A percentile compares a stretch with the other conserved stretches of the same genome.
phyloP scores from a whole-genome alignment of 2,113 vertebrate species.

The Craseonycteris thonglongyai region DNA sequence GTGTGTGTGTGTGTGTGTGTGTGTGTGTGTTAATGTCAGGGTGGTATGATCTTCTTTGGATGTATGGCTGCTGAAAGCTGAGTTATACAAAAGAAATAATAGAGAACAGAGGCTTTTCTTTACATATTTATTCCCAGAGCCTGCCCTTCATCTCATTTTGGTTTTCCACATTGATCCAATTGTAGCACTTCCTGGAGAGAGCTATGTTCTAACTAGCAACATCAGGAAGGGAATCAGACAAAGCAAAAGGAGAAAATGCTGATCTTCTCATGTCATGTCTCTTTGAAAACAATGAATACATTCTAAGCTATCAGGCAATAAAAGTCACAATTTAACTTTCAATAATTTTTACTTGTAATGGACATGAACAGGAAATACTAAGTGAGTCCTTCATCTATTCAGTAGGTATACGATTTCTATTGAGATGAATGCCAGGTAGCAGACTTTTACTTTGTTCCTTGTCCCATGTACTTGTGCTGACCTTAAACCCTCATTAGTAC shows the following conservation, averaged over 20 bases:
- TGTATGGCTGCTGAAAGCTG: constrained; percentile 52
- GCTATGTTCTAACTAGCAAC: constrained; percentile 57
- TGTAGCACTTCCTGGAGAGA: constrained; percentile 52
- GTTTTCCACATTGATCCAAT: constrained; percentile 63
- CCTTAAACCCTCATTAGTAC: background rate
- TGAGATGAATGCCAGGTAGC: background rate
- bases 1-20: background rate
- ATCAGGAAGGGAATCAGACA: constrained; percentile 38
- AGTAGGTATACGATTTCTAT: background rate
- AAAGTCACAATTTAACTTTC: background rate
- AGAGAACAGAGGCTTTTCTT: constrained; percentile 41
- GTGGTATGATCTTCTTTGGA: constrained; percentile 31
- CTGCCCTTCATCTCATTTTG: constrained; percentile 50
- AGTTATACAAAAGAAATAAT: constrained; percentile 47
- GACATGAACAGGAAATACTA: background rate
- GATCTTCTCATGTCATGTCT: background rate
- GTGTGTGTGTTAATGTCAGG: constrained; percentile 23
- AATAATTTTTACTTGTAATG: background rate
- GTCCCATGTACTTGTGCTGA: background rate
- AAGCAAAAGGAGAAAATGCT: constrained; percentile 42
- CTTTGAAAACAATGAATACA: constrained; percentile 13
- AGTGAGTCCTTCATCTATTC: background rate
- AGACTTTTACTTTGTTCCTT: background rate
- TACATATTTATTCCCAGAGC: constrained; percentile 53
- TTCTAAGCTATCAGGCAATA: background rate